Evolutionary conservation across 2,888 invertebrate genomes (phyloP), one percentile per base, ranked within the genome.

Genomic region (Cremastinae sp.): DNA sequence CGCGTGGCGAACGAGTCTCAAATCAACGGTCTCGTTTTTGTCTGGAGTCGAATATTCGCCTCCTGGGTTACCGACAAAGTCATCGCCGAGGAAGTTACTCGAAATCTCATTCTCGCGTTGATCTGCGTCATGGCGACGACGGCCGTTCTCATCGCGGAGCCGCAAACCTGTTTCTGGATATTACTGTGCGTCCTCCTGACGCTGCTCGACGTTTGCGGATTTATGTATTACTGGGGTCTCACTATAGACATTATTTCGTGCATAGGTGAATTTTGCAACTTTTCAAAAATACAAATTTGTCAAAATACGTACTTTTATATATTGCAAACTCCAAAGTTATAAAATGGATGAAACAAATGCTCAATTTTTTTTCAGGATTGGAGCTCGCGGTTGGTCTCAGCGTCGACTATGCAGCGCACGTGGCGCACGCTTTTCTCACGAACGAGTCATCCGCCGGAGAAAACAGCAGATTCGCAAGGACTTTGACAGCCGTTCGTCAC

Each of bases 231-330:
- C 79, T 96, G 95, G 96, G 95, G 94, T 2, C 91, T 96, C 86
- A 95, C 96, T 1, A 94, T 96, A 43, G 96, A 96, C 87, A 93
- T 95, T 62, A 94, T 95, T 8, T 94, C 96, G 64, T 95, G 96
- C 85, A 95, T 96, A 68, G 95, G 94, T 88, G 72, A 83, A 81
- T 16, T 18, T 16, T 49, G n/a, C n/a, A n/a, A n/a, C n/a, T n/a
- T n/a, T n/a, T n/a, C n/a, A n/a, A n/a, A n/a, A n/a, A n/a, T n/a
- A n/a, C n/a, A n/a, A n/a, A n/a, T n/a, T n/a, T n/a, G n/a, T n/a
- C n/a, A n/a, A n/a, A n/a, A n/a, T n/a, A n/a, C n/a, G n/a, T n/a
- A n/a, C n/a, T n/a, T n/a, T n/a, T n/a, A n/a, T n/a, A n/a, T n/a
- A n/a, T n/a, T n/a, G n/a, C n/a, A n/a, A n/a, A n/a, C n/a, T n/a